A percentile compares a stretch with the other conserved stretches of the same genome.
These are phyloP conservation scores for Chiroxiphia lanceolata DNA, from an alignment of 2,797 vertebrate species.

Conservation along the genomic window DNA sequence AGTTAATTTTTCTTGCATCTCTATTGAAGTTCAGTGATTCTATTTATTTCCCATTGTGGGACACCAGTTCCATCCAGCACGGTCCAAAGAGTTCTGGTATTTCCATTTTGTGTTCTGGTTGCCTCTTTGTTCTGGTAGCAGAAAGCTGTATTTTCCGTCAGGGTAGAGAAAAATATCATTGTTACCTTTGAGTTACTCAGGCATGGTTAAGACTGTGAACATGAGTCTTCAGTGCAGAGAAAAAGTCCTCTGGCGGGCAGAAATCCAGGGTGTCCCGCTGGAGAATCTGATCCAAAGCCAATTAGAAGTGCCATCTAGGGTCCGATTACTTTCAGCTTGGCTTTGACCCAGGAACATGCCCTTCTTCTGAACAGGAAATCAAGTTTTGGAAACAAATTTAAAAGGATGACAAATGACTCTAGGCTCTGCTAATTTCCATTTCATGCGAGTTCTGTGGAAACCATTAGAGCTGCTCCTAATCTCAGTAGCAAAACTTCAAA, in stretches of 20 bases:
- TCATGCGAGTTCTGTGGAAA: neutral
- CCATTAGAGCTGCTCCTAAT: neutral
- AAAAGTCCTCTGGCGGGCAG: neutral
- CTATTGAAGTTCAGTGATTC: neutral
- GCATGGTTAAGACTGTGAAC: neutral
- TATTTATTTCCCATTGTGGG: neutral
- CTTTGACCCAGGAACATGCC: conserved; percentile 31
- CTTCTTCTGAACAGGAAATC: conserved; percentile 55
- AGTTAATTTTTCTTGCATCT: neutral
- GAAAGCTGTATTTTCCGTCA: conserved; percentile 9
- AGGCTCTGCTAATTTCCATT: neutral
- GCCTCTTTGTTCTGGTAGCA: neutral
- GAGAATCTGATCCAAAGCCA: neutral
- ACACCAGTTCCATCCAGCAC: neutral
- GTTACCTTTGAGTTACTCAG: neutral
- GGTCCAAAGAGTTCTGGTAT: neutral
- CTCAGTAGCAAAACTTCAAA: neutral
- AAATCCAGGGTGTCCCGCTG: neutral
- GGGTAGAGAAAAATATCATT: neutral
- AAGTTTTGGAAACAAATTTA: conserved; percentile 10
- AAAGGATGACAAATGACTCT: neutral
- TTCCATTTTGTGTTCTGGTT: conserved; percentile 31
- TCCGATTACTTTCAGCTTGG: neutral
- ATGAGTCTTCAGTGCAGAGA: neutral
- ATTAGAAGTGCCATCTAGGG: neutral